Percentiles rank a stretch among this genome's conserved stretches.
Conservation (phyloP, 2,797 vertebrate species). For the Melanotaenia trifasciata region DNA sequence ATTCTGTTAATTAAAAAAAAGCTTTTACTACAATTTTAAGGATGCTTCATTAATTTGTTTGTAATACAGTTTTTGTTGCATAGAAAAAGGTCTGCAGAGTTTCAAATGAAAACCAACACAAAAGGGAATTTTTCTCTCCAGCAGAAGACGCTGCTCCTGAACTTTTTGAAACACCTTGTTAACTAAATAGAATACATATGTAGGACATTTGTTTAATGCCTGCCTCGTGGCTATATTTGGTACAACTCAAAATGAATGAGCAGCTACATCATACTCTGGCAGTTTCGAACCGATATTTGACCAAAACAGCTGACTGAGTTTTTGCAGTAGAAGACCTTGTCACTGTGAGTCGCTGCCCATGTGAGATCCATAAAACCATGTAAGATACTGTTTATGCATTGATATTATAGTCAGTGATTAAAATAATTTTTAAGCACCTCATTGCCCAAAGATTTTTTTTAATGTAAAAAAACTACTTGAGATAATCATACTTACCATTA, state of each 20-base stretch:
- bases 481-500: too few species aligned
- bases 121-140: not conserved
- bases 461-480: too few species aligned
- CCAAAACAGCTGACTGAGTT: not conserved
- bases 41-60: not conserved
- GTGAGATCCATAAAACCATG: not conserved
- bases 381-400: not conserved
- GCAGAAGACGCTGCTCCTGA: not conserved
- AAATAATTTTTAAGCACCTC: not conserved
- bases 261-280: not conserved
- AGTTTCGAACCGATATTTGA: not conserved
- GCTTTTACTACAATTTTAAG: not conserved
- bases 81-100: not conserved
- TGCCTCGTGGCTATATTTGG: not conserved
- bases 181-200: not conserved
- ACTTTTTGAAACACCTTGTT: not conserved
- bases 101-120: not conserved
- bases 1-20: not conserved
- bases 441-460: not conserved
- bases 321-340: not conserved
- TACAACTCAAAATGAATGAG: not conserved
- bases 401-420: not conserved
- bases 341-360: not conserved
- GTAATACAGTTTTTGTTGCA: not conserved
- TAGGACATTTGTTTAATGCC: not conserved